phyloP scores from a whole-genome alignment of 1,140 invertebrate species.

The Papilio xuthus region DNA sequence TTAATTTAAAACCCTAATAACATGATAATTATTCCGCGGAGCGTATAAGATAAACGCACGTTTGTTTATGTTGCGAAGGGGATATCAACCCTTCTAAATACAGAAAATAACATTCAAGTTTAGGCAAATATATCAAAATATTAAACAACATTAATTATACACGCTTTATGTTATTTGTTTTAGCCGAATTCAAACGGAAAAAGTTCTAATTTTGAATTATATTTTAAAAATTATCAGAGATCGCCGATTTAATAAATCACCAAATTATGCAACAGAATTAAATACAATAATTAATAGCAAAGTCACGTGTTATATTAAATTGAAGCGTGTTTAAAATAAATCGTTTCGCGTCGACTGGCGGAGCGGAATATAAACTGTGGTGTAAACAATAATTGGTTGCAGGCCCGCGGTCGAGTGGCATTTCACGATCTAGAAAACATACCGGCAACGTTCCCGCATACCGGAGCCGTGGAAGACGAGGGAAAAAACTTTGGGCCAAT shows the following conservation, averaged over 20 bases:
- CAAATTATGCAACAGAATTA: neutral
- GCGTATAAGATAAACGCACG: neutral
- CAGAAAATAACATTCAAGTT: neutral
- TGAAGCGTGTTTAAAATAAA: conserved; percentile 28
- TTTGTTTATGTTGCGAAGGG: neutral
- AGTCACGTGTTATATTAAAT: conserved; percentile 18
- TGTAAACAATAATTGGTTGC: conserved; percentile 39
- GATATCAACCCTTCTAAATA: conserved; percentile 3
- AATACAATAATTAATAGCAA: conserved; percentile 7
- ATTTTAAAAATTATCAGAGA: neutral
- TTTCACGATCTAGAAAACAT: conserved; percentile 37
- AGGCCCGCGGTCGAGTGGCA: conserved; percentile 28
- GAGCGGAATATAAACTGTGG: conserved; percentile 32
- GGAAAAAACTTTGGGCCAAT: conserved; percentile 33
- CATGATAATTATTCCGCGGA: neutral
- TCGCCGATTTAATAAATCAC: neutral
- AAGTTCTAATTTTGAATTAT: too few relatives aligned
- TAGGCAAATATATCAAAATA: neutral
- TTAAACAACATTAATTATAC: neutral
- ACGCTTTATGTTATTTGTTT: too few relatives aligned
- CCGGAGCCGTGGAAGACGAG: conserved; percentile 5
- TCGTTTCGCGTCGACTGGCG: conserved; percentile 7
- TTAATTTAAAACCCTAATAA: neutral
- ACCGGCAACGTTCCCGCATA: conserved; percentile 24
- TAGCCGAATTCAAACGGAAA: too few relatives aligned